Evolutionary conservation across 2,797 vertebrate species (phyloP), one percentile per base, ranked within the genome.

Genomic region (Alectoris magna): DNA sequence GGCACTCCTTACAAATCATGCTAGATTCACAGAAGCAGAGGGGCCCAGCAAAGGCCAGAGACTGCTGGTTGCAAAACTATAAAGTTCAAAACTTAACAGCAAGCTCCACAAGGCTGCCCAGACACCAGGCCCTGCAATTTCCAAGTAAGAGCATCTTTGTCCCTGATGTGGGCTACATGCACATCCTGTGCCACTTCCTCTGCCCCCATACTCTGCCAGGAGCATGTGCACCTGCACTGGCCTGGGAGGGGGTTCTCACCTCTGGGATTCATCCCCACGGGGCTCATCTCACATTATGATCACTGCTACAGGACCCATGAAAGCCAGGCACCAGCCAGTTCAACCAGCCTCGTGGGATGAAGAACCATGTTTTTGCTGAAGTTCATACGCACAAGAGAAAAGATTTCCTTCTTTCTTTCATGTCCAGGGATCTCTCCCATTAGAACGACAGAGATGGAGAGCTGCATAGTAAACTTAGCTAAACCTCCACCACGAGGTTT

Each of bases 171-270:
- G 13, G 6, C 0, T 4, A 13, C 55, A 31, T 1, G 22, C 41
- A 46, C 10, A 8, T 22, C 14, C 73, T 11, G 18, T 0, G 6
- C 17, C 56, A 55, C 51, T 62, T 56, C 75, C 38, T 55, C 58
- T 10, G 3, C 23, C 53, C 15, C 22, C 31, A 6, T 0, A 0
- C 51, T 43, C 49, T 41, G 46, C 69, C 19, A 77, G 70, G 17
- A 27, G 46, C 76, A 78, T 0, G 0, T 23, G 75, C 1, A 6
- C 31, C 27, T 2, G 1, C 0, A 0, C 26, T 10, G 2, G 3
- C 31, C 31, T 24, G 43, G 43, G 43, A 15, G 29, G 9, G 31
- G 44, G 14, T 31, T 51, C 36, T 39, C 9, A 14, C 36, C 27
- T 15, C 36, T 26, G 34, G 9, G 67, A 69, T 34, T 36, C 6